Evolutionary conservation across 2,888 invertebrate species (phyloP), one percentile per base, ranked within the genome.

Genomic region (Crepidodera aurea): DNA sequence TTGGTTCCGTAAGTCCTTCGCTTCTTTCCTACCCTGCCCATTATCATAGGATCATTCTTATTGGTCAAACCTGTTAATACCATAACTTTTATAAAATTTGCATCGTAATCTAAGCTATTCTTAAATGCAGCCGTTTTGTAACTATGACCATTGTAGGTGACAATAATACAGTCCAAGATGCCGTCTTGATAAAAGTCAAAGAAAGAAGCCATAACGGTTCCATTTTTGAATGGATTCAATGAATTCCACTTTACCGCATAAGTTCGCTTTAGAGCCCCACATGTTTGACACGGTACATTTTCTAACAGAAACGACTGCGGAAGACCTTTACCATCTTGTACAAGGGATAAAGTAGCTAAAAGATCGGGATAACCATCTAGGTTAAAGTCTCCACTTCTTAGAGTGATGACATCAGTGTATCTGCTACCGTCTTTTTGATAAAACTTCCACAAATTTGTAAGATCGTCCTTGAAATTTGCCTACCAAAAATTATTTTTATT

Each of bases 351-450:
- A 0, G 94, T 92, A 51, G 92, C 90, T 34, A 98, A 80, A 46
- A 97, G 83, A 82, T 98, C 98, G 2, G 96, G 96, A 82, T 92
- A 97, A 0, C 97, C 97, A 82, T 98, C 97, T 89, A 97, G 91
- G 77, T 98, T 96, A 73, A 92, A 95, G 79, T 98, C 98, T 1
- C 96, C 97, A 69, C 90, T 90, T 29, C 94, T 85, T 69, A 96
- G 84, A 0, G 93, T 92, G 50, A 94, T 90, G 0, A 90, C 86
- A 71, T 92, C 88, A 0, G 88, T 84, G 74, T 93, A 93, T 55
- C 77, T 78, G 2, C 74, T 73, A 1, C 79, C 79, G 10, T 64
- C 58, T 48, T 71, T 69, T 8, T 69, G 39, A 48, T 69, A 71
- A 69, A 94, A 90, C 55, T 88, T 86, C 94, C 94, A 90, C 1